Evolutionary conservation across 2,113 vertebrate genomes (phyloP), one percentile per base, ranked within the genome.

Genomic region (Odobenus rosmarus): DNA sequence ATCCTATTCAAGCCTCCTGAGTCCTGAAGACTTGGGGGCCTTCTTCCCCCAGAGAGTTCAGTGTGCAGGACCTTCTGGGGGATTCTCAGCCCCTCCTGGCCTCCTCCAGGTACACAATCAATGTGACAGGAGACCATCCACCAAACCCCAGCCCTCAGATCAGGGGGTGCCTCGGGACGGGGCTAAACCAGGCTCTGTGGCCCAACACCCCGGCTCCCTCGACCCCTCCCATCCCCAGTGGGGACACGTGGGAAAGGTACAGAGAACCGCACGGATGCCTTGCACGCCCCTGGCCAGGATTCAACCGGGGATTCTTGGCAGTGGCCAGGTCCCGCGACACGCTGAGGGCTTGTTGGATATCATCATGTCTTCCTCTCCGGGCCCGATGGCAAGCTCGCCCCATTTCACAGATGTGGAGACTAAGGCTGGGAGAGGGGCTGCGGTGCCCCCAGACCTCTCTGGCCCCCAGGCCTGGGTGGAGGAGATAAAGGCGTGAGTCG

Each of bases 401-500:
- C 88, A 82, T 81, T 84, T 72, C 53, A 26, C 36, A 59, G 95
- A 76, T n/a, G 64, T 77, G 72, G 33, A 95, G 62, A 81, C 57
- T 5, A 76, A 84, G 77, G 55, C 53, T 61, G 46, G 0, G 24
- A 19, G 51, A 13, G 16, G 10, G 28, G 51, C 57, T 0, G 0
- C 7, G 1, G 1, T 26, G 14, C 7, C 0, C n/a, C 18, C 31
- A 4, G 26, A 3, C 31, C 46, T 8, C 61, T 55, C 12, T 0
- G 3, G 31, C 96, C 0, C 51, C 51, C 4, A 5, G 10, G 87
- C 59, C 33, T 19, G 55, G 64, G 13, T 19, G 49, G 13, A 49
- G 71, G 87, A 89, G 91, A 96, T 94, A 64, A 97, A 95, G 94
- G 92, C 0, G 0, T 84, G 92, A 93, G 83, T 83, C 1, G 0